Conservation (phyloP, 2,888 invertebrate species). For the Anoncus sp. region DNA sequence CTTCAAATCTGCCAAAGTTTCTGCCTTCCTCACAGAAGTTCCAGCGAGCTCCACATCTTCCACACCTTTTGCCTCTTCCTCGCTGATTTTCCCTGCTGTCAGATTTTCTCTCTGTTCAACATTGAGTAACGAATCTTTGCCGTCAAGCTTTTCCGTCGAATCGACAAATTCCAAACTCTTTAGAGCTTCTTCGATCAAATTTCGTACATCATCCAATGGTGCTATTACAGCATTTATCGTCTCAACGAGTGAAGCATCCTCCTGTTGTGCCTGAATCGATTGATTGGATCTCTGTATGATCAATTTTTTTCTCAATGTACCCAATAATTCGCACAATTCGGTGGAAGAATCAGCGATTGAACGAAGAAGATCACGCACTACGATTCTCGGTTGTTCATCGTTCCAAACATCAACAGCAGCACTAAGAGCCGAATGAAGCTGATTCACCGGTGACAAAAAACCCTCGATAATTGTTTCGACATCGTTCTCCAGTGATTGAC, state of each 20-base stretch:
- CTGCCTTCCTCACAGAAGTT: slow-evolving; percentile 18
- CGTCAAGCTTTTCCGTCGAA: not conserved
- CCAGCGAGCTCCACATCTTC: slow-evolving; percentile 17
- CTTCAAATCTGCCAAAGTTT: slow-evolving; percentile 14
- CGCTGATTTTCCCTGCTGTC: slow-evolving; percentile 55
- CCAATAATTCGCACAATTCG: slow-evolving; percentile 72
- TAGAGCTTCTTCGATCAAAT: slow-evolving; percentile 64
- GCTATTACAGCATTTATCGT: slow-evolving; percentile 76
- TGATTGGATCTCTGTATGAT: slow-evolving; percentile 67
- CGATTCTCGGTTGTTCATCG: slow-evolving; percentile 46
- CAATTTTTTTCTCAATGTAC: slow-evolving; percentile 72
- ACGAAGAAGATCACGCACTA: slow-evolving; percentile 67
- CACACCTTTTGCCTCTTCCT: slow-evolving; percentile 26
- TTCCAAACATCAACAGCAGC: slow-evolving; percentile 67
- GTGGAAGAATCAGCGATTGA: slow-evolving; percentile 71
- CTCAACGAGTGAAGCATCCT: slow-evolving; percentile 77
- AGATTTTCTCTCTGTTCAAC: slow-evolving; percentile 64
- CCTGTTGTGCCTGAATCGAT: slow-evolving; percentile 63
- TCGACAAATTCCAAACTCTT: slow-evolving; percentile 40
- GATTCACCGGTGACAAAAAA: slow-evolving; percentile 78
- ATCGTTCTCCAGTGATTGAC: slow-evolving; percentile 73
- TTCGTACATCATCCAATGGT: slow-evolving; percentile 74
- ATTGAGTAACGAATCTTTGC: not conserved
- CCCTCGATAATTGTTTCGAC: slow-evolving; percentile 80
- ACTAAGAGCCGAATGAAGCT: slow-evolving; percentile 73